These are phyloP conservation scores for Chloromyia formosa DNA, from an alignment of 2,888 invertebrate species.

Conservation along the genomic window DNA sequence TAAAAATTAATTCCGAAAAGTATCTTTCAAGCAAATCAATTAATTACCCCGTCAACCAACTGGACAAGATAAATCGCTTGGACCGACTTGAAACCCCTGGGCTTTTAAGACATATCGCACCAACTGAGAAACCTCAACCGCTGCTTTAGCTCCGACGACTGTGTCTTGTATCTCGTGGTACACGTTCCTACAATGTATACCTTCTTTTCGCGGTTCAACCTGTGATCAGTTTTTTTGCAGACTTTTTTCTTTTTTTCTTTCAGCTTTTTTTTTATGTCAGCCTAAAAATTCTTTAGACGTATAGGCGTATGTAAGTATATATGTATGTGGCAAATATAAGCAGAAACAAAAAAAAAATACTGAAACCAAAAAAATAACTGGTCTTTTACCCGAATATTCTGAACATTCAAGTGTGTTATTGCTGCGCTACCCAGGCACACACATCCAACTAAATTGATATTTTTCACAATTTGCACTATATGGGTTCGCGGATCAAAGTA, in stretches of 20 bases:
- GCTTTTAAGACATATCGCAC: slow-evolving; percentile 39
- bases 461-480: background rate
- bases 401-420: background rate
- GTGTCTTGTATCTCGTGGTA: background rate
- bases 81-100: slow-evolving; percentile 8
- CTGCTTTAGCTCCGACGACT: background rate
- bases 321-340: too few relatives aligned
- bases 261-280: background rate
- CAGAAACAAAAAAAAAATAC: background rate
- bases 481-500: background rate
- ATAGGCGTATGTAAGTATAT: too few relatives aligned
- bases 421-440: too few relatives aligned
- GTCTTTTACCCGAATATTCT: background rate
- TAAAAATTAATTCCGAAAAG: slow-evolving; percentile 49
- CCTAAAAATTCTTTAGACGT: background rate
- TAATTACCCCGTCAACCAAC: slow-evolving; percentile 50
- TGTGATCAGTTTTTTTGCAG: background rate
- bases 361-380: background rate
- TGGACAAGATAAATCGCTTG: slow-evolving; percentile 49
- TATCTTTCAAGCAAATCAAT: slow-evolving; percentile 50
- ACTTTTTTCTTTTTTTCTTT: too few relatives aligned
- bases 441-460: background rate
- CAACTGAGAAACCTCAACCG: slow-evolving; percentile 14
- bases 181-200: background rate
- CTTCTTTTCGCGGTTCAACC: background rate